Conservation (phyloP, 23 tunicate genomes). For the Styela clava region DNA sequence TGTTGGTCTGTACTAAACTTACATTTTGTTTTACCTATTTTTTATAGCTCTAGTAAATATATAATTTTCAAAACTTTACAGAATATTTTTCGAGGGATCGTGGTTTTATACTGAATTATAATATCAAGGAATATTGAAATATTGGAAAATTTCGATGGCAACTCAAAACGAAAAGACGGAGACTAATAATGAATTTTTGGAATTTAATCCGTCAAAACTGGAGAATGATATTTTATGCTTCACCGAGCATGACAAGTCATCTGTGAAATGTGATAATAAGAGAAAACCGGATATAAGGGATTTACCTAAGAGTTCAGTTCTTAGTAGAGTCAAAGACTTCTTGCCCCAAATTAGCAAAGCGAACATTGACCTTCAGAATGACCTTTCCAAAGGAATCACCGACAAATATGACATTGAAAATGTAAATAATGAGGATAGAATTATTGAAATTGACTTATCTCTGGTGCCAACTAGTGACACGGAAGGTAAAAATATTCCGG, state of each 20-base stretch:
- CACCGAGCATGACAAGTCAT: not conserved
- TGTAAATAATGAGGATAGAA: slow-evolving; percentile 33
- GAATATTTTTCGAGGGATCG: too few species aligned
- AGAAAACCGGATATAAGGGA: slow-evolving; percentile 1
- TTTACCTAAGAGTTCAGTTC: not conserved
- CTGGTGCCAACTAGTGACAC: slow-evolving; percentile 33
- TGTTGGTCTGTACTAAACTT: too few species aligned
- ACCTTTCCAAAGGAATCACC: not conserved
- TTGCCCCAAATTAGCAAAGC: slow-evolving; percentile 49
- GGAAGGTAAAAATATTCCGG: not conserved
- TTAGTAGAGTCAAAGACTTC: slow-evolving; percentile 48
- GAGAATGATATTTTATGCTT: not conserved
- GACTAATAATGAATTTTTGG: not conserved
- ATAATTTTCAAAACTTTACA: too few species aligned
- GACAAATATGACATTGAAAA: slow-evolving; percentile 52
- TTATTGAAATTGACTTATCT: slow-evolving; percentile 65
- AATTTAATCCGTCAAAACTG: not conserved
- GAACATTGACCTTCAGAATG: slow-evolving; percentile 21
- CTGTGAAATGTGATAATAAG: not conserved
- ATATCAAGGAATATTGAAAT: too few species aligned
- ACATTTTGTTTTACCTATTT: too few species aligned
- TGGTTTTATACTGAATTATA: too few species aligned
- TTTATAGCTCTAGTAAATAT: too few species aligned
- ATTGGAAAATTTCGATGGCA: too few species aligned
- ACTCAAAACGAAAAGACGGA: too few species aligned